These are phyloP conservation scores for Pediacus dermestoides DNA, from an alignment of 2,888 invertebrate genomes.

Conservation along the genomic window DNA sequence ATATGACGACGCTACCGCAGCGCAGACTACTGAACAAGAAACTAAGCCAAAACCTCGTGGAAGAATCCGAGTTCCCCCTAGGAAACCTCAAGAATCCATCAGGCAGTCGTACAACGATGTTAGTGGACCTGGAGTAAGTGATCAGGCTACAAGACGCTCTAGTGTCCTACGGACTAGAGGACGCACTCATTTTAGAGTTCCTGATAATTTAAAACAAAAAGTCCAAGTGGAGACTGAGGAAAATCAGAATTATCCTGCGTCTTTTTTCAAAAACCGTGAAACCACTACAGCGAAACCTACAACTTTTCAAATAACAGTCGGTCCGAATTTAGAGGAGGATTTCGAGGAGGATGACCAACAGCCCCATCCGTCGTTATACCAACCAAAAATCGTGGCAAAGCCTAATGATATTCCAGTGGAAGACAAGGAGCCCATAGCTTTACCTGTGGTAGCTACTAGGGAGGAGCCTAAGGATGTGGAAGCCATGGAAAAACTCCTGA, in stretches of 20 bases:
- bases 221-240: constrained; percentile 43
- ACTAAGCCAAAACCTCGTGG: constrained; percentile 26
- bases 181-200: constrained; percentile 53
- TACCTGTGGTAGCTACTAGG: constrained; percentile 3
- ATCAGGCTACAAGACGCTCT: constrained; percentile 29
- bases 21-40: constrained; percentile 10
- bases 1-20: too few relatives aligned
- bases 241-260: constrained; percentile 51
- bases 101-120: constrained; percentile 21
- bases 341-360: constrained; percentile 54
- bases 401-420: constrained; percentile 15
- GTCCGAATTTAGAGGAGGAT: constrained; percentile 35
- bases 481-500: background rate
- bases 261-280: constrained; percentile 37
- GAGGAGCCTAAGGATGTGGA: background rate
- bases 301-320: constrained; percentile 46
- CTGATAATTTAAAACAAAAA: constrained; percentile 38
- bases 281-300: constrained; percentile 17
- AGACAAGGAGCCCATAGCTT: constrained; percentile 9
- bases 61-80: constrained; percentile 25
- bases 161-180: constrained; percentile 50
- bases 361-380: constrained; percentile 55
- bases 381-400: constrained; percentile 49
- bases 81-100: constrained; percentile 18
- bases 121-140: constrained; percentile 17